Percentiles rank a stretch among this genome's conserved stretches.
Conservation (phyloP, 2,888 invertebrate genomes). For the Amblyjoppa fuscipennis region DNA sequence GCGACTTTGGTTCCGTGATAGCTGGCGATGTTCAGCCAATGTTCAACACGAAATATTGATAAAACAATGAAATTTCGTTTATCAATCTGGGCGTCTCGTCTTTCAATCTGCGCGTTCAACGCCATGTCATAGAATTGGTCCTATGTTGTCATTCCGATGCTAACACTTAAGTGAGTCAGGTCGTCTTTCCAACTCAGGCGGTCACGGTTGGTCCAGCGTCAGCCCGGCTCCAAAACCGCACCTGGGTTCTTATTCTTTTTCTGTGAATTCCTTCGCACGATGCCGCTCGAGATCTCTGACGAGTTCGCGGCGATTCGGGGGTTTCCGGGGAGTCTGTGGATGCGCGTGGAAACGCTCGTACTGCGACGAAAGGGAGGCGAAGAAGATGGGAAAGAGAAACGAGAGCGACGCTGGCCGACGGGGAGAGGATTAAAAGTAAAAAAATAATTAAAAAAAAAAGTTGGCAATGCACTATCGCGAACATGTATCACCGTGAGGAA, state of each 20-base stretch:
- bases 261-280: neutral
- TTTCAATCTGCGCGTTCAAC: no score
- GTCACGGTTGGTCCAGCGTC: no score
- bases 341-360: neutral
- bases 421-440: neutral
- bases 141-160: no score
- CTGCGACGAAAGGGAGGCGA: constrained; percentile 34
- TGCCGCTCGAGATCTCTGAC: neutral
- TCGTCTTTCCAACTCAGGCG: no score
- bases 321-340: neutral
- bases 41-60: no score
- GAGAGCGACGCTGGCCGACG: constrained; percentile 1
- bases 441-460: constrained; percentile 44
- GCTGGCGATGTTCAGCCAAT: no score
- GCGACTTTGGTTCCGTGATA: no score
- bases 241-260: neutral
- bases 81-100: no score
- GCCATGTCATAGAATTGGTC: no score
- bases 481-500: constrained; percentile 57
- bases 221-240: no score
- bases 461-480: constrained; percentile 59
- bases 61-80: no score
- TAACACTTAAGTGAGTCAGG: no score
- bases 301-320: neutral
- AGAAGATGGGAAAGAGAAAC: constrained; percentile 5